Evolutionary conservation across 2,888 invertebrate genomes (phyloP), one percentile per base, ranked within the genome.

Genomic region (Mystacides longicornis): DNA sequence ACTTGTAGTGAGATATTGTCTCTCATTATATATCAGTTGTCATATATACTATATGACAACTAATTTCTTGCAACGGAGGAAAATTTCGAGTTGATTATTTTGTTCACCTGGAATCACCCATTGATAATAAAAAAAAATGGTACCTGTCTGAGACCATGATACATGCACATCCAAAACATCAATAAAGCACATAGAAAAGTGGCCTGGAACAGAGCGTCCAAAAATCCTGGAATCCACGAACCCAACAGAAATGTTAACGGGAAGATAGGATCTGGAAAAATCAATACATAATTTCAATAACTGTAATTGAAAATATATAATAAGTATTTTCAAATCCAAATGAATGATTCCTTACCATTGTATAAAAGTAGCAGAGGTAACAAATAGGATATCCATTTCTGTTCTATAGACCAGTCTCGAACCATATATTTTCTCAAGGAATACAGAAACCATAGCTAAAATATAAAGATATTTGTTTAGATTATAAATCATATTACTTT

Each of bases 391-490:
- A 96, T 83, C 97, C 97, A 98, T 71, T 91, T 93, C 69, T 98
- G 97, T 71, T 98, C 98, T 65, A 96, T 93, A 1, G 96, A 93
- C 97, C 96, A 98, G 71, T 96, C 94, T 64, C 86, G 82, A 45
- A 92, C 78, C 0, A 89, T 84, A 72, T 92, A 97, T 68, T 88
- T 90, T 63, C 93, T 79, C 62, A 98, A 75, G 0, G 88, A 84
- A 71, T 93, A 90, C 33, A 90, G 89, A 71, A 93, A 96, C 89
- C 93, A 92, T 68, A 93, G 93, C 97, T 97, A 74, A 61, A 80
- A 79, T 50, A 63, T 3, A 45, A 31, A 31, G 7, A 31, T n/a
- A n/a, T n/a, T n/a, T n/a, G n/a, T n/a, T n/a, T n/a, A n/a, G n/a
- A n/a, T n/a, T n/a, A n/a, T n/a, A n/a, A n/a, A n/a, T n/a, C n/a